Conservation (phyloP, 2,113 vertebrate species). For the Anhinga rufa region DNA sequence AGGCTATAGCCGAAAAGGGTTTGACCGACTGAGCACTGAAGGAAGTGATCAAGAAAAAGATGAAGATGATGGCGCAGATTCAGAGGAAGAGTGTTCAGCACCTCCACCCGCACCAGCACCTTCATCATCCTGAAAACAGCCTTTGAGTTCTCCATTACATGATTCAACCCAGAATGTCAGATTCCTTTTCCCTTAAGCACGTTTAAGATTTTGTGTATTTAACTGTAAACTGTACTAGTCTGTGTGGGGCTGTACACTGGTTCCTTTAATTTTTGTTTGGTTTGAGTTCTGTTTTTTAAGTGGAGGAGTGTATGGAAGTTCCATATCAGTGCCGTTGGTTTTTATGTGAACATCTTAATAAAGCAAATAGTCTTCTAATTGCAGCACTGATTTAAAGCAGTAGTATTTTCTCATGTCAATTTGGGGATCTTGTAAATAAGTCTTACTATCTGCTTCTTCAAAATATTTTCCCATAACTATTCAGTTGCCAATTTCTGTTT, state of each 20-base stretch:
- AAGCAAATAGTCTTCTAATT: conserved; percentile 46
- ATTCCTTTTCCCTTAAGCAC: conserved; percentile 70
- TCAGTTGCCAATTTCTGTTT: conserved; percentile 78
- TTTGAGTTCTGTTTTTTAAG: conserved; percentile 50
- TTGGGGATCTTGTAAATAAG: conserved; percentile 75
- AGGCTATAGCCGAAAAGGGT: conserved; percentile 92
- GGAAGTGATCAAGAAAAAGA: conserved; percentile 96
- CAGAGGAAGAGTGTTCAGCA: conserved; percentile 89
- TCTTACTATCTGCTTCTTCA: conserved; percentile 70
- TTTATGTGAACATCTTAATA: conserved; percentile 67
- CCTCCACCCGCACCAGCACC: conserved; percentile 63
- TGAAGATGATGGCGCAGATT: conserved; percentile 88
- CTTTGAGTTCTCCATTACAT: background rate
- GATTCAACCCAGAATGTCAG: conserved; percentile 42
- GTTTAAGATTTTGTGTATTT: conserved; percentile 80
- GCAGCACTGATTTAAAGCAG: conserved; percentile 55
- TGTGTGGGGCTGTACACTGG: conserved; percentile 79
- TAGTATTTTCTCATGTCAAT: conserved; percentile 61
- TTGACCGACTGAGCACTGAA: conserved; percentile 94
- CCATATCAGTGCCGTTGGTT: conserved; percentile 64
- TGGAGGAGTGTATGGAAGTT: conserved; percentile 54
- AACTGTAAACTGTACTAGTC: conserved; percentile 83
- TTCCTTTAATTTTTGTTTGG: conserved; percentile 60
- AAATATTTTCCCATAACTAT: conserved; percentile 58
- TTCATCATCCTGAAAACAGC: conserved; percentile 68